Evolutionary conservation across 92 coral and sea anemone species (phyloP), one percentile per base, ranked within the genome.

Genomic region (Pocillopora meandrina): DNA sequence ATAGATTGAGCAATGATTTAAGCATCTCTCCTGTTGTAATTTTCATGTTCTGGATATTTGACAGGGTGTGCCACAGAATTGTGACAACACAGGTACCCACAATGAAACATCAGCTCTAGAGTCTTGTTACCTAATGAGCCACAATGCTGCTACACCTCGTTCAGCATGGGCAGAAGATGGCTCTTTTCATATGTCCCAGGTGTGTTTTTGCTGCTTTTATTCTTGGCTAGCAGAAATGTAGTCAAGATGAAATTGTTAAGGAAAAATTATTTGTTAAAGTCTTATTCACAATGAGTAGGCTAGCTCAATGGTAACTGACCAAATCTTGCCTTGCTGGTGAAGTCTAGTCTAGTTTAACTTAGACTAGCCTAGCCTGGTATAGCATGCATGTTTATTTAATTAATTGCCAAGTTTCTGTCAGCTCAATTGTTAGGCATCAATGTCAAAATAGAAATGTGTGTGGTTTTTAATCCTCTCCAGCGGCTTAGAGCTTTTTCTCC

Each of bases 31-130:
- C 52, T 42, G 52, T 42, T 42, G 52, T 42, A 42, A 42, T 42
- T 42, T 42, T 42, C 52, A 17, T 16, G 52, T 16, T 12, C 13
- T n/a, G 17, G 42, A 36, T 66, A 26, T 12, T 74, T 10, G 52
- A 13, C 63, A 74, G 71, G 47, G 35, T 83, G 71, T 16, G n/a
- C 17, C 16, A 31, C 78, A 82, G 71, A 63, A 83, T 26, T 13
- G 55, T 64, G 52, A 62, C 65, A 42, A 33, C 86, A 23, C 70
- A 26, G 74, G 65, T 14, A 77, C 64, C 13, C 82, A 60, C n/a
- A 79, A 75, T 52, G 93, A 93, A 49, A 71, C 87, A 10, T 93
- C 97, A 61, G 87, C 90, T 19, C 67, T 93, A 34, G 95, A 88
- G 47, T 81, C 91, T 19, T 93, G 85, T 49, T 93, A 93, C 75